Percentiles rank a stretch among this genome's conserved stretches.
Conservation (phyloP, 2,888 invertebrate species). For the Pocota personata region DNA sequence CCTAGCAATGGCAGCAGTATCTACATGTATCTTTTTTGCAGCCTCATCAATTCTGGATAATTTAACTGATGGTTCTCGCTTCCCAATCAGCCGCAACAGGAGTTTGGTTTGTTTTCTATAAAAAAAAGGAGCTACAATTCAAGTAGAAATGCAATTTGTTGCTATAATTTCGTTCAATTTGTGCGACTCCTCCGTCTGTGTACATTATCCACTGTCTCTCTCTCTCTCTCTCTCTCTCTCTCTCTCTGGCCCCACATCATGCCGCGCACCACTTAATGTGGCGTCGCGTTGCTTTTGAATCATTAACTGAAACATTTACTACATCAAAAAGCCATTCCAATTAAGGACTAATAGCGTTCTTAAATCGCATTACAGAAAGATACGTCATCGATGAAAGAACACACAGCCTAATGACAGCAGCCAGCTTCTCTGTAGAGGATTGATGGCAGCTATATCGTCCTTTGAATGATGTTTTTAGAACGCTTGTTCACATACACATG, state of each 20-base stretch:
- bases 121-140: not conserved
- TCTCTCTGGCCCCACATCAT: not conserved
- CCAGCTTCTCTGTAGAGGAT: not conserved
- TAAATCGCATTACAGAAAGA: constrained; percentile 41
- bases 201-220: no score
- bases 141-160: not conserved
- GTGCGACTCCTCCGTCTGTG: not conserved
- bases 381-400: constrained; percentile 31
- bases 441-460: constrained; percentile 2
- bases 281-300: constrained; percentile 12
- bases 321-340: constrained; percentile 56
- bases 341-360: constrained; percentile 42
- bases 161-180: constrained; percentile 17
- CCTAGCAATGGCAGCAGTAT: not conserved
- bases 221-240: no score
- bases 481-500: not conserved
- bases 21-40: not conserved
- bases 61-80: not conserved
- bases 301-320: constrained; percentile 48
- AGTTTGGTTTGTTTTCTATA: not conserved
- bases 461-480: not conserved
- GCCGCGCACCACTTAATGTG: constrained; percentile 46
- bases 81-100: not conserved
- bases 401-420: constrained; percentile 13
- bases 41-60: not conserved